These are phyloP conservation scores for Slavum lentiscoides DNA, from an alignment of 2,888 invertebrate species.

Conservation along the genomic window DNA sequence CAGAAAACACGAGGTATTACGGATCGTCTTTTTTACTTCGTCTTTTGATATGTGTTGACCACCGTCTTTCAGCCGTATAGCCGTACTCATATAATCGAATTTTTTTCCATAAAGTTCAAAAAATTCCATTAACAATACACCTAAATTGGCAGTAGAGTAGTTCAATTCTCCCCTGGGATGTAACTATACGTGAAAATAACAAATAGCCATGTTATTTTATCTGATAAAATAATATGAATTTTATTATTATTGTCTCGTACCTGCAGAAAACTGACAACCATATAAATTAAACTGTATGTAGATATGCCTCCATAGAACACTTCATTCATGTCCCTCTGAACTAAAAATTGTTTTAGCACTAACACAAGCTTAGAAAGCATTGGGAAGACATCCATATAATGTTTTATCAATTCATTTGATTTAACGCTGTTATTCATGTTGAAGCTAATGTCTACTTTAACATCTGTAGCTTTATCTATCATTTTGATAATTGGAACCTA, in stretches of 20 bases:
- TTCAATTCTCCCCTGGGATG: conserved; percentile 82
- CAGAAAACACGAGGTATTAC: neutral
- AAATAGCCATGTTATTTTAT: conserved; percentile 15
- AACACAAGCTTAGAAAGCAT: conserved; percentile 91
- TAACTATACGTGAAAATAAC: conserved; percentile 64
- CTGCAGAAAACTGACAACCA: conserved; percentile 96
- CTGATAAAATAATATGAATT: no score
- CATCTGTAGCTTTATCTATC: conserved; percentile 81
- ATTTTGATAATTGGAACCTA: conserved; percentile 95
- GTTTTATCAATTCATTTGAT: conserved; percentile 93
- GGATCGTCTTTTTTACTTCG: conserved; percentile 63
- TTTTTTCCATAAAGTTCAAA: conserved; percentile 95
- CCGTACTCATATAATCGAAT: conserved; percentile 93
- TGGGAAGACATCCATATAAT: conserved; percentile 85
- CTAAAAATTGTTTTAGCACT: conserved; percentile 93
- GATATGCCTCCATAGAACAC: conserved; percentile 99
- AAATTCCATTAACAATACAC: conserved; percentile 93
- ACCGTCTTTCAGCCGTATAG: conserved; percentile 89
- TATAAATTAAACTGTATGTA: conserved; percentile 96
- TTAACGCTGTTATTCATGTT: conserved; percentile 83
- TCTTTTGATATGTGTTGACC: conserved; percentile 93
- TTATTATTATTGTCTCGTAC: conserved; percentile 59
- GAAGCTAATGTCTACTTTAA: conserved; percentile 98
- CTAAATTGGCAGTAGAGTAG: conserved; percentile 73
- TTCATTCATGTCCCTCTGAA: conserved; percentile 97